Evolutionary conservation across 2,888 invertebrate species (phyloP), one percentile per base, ranked within the genome.

Genomic region (Cephus pygmeus): DNA sequence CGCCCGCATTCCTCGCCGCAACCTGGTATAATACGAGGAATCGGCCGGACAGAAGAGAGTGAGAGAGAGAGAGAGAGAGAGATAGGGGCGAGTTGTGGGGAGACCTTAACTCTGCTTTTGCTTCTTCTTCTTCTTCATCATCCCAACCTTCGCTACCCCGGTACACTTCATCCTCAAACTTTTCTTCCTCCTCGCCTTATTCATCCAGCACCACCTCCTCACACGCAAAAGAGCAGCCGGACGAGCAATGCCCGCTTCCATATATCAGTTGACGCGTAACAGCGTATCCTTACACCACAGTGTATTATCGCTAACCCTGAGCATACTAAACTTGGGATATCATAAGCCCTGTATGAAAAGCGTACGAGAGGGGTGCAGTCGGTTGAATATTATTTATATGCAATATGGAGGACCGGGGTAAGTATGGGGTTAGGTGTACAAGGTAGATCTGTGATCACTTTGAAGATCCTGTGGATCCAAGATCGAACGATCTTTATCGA

Each of bases 1-100:
- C 91, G 91, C 89, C 91, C 90, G 91, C 91, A 91, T 91, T 91
- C 91, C 91, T 88, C 87, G 86, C 88, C 88, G 87, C 89, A 90
- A 88, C 89, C 90, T 90, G 90, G 88, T 91, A 90, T 90, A 91
- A 90, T 91, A 91, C 91, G 89, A 89, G 89, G 91, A 91, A 91
- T 90, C 88, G 89, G 85, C 81, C 83, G 84, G 82, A 84, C 85
- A 77, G 71, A 71, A 33, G 71, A 33, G 71, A 71, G 31, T 0
- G 71, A 30, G 80, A 78, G 78, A 76, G 79, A 81, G 81, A 73
- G 77, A 69, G n/a, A 33, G 33, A 33, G 69, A n/a, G 40, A 23
- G 40, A 23, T 6, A 23, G 40, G 40, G 40, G 40, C 40, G 40
- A 56, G 40, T 34, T 30, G 35, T 73, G 30, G 35, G n/a, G 74